Conservation (phyloP, 2,797 vertebrate genomes). For the Anisognathus igniventris region DNA sequence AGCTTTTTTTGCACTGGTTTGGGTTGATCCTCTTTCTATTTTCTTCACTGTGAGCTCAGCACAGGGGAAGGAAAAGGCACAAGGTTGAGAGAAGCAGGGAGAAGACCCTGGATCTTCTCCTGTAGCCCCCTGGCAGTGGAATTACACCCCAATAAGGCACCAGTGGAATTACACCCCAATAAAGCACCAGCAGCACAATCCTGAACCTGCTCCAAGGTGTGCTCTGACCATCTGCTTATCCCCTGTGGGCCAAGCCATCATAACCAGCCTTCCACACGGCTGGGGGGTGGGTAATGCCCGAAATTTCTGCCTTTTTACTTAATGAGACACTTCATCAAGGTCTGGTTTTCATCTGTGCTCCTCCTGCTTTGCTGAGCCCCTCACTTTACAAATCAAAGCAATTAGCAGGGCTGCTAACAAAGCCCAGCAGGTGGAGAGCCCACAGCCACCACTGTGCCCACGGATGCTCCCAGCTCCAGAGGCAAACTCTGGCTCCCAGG, state of each 20-base stretch:
- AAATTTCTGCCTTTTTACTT: conserved; percentile 17
- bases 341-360: neutral
- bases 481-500: neutral
- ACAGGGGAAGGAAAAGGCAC: neutral
- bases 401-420: conserved; percentile 11
- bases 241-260: neutral
- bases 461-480: neutral
- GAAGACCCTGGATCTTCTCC: neutral
- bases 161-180: neutral
- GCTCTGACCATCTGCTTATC: neutral
- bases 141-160: neutral
- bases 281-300: neutral
- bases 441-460: neutral
- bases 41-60: neutral
- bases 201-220: neutral
- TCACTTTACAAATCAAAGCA: neutral
- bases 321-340: conserved; percentile 45
- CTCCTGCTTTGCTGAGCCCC: neutral
- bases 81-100: neutral
- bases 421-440: neutral
- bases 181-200: neutral
- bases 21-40: neutral
- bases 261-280: neutral
- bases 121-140: neutral
- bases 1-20: neutral